phyloP scores from a whole-genome alignment of 2,888 invertebrate species.

The Rhagophthalmus giganteus region DNA sequence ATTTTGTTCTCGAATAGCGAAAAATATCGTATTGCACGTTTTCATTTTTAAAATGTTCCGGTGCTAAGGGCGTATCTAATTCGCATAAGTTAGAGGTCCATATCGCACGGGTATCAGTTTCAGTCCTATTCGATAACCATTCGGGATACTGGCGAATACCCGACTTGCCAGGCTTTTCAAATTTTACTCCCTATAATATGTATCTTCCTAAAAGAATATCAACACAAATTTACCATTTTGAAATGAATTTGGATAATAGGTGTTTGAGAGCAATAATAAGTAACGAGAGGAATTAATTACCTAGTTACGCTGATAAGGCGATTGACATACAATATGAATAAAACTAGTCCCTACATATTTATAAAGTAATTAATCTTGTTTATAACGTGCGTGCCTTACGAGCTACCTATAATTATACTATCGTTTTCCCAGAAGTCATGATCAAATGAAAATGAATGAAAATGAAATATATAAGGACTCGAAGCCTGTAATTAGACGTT shows the following conservation, averaged over 20 bases:
- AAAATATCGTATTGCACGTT: conserved; percentile 21
- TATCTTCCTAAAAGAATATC: too few relatives aligned
- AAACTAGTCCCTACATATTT: conserved; percentile 36
- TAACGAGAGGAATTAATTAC: too few relatives aligned
- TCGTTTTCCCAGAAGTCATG: conserved; percentile 35
- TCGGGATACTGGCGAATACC: too few relatives aligned
- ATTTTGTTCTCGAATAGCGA: too few relatives aligned
- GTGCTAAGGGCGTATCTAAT: conserved; percentile 19
- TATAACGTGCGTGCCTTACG: conserved; percentile 39
- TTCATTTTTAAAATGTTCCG: conserved; percentile 17
- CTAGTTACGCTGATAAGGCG: too few relatives aligned
- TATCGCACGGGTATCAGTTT: conserved; percentile 13
- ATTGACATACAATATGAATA: conserved; percentile 29
- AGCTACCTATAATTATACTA: conserved; percentile 39
- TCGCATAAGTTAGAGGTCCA: conserved; percentile 17
- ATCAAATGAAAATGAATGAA: conserved; percentile 30
- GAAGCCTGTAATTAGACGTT: conserved; percentile 19
- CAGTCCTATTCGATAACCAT: background rate
- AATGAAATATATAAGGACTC: conserved; percentile 22
- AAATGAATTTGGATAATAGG: too few relatives aligned
- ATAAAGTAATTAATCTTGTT: conserved; percentile 44
- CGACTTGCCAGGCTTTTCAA: too few relatives aligned
- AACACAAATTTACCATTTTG: too few relatives aligned
- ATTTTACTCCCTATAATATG: too few relatives aligned
- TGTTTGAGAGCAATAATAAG: too few relatives aligned